Conservation (phyloP, 2,113 vertebrate species). For the Corvus cornix region DNA sequence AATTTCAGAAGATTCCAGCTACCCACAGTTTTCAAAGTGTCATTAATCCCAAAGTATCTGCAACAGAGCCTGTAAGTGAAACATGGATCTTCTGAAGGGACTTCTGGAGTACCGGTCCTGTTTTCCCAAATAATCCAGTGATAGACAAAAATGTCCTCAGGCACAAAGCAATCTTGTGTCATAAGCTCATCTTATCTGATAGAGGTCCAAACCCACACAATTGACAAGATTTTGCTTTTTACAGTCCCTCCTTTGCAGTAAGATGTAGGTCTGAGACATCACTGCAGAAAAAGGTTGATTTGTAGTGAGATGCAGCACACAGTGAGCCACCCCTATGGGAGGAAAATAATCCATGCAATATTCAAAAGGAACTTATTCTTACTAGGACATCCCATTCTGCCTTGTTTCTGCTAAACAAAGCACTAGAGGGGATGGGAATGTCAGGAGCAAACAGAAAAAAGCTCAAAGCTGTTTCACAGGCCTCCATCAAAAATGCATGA, state of each 20-base stretch:
- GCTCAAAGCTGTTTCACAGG: background rate
- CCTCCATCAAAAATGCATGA: background rate
- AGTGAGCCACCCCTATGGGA: background rate
- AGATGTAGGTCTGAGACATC: background rate
- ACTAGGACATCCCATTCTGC: background rate
- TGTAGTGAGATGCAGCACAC: background rate
- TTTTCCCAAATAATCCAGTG: background rate
- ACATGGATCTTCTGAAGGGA: background rate
- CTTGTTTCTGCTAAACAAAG: background rate
- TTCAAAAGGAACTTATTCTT: background rate
- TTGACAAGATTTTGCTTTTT: background rate
- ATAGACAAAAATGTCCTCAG: background rate
- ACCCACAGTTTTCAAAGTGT: background rate
- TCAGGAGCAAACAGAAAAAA: background rate
- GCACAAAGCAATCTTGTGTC: background rate
- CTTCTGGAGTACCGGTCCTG: background rate
- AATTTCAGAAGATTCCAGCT: background rate
- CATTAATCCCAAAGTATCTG: background rate
- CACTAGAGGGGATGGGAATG: background rate
- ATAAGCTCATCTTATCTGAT: background rate
- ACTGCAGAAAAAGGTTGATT: background rate
- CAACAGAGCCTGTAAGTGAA: background rate
- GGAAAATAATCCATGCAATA: conserved; percentile 15
- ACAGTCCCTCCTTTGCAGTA: background rate
- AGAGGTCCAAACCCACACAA: background rate